Evolutionary conservation across 1,140 invertebrate species (phyloP), one percentile per base, ranked within the genome.

Genomic region (Trinorchestia longiramus): DNA sequence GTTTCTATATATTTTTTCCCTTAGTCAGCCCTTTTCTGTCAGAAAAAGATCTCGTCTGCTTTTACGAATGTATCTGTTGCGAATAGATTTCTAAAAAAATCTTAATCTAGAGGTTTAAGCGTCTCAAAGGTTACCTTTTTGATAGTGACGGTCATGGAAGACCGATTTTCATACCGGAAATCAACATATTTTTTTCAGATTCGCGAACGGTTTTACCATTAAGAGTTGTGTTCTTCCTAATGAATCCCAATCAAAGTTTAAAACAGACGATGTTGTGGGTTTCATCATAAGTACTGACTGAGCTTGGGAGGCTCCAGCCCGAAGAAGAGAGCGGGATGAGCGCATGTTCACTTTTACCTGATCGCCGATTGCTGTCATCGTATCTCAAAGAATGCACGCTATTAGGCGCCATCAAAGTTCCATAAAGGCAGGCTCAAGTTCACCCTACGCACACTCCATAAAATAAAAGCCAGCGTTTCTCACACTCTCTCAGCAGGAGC

Each of bases 351-450:
- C 62, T 90, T 90, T 90, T 43, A 41, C 43, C 11, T 43, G 88
- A 90, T 90, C 41, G 88, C 88, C 88, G 88, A 90, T 90, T 42
- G 88, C 88, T 90, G 88, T 90, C 88, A 43, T 90, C 88, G 41
- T 90, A 90, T 41, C 43, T 90, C 88, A 90, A 90, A 90, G 41
- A 90, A 28, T 41, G 43, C 88, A 90, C 41, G 88, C 88, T 90
- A 90, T 90, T 90, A 90, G n/a, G 88, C 23, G 43, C 43, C 88
- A 90, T 90, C 43, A 90, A 90, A 90, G 88, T 43, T 42, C 88
- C 88, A 90, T 90, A 90, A 90, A 90, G 41, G 62, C 43, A 8
- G 43, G 88, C 88, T 90, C 88, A 90, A 90, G 41, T 90, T 28
- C 23, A 28, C 23, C n/a, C 88, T 42, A 28, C 88, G 88, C n/a